phyloP scores from a whole-genome alignment of 2,113 vertebrate genomes.

The Syngnathoides biaculeatus region DNA sequence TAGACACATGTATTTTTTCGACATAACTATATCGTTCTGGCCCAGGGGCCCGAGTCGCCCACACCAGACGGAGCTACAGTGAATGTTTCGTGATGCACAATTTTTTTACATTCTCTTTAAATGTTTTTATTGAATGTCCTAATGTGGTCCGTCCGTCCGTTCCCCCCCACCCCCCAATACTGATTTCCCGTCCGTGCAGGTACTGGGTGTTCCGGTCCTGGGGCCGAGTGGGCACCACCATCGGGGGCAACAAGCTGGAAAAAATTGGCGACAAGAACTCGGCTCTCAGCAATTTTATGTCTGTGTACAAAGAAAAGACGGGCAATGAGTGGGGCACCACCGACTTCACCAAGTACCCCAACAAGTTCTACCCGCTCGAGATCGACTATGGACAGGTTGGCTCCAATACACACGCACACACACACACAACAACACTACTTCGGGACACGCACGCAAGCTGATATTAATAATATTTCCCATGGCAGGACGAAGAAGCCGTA shows the following conservation, averaged over 20 bases:
- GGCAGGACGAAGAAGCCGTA: conserved; percentile 93
- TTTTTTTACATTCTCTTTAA: too few relatives aligned
- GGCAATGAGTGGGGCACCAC: conserved; percentile 88
- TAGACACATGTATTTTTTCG: neutral
- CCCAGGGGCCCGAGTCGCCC: neutral
- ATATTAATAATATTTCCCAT: neutral
- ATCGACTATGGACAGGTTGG: conserved; percentile 97
- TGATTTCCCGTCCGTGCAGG: conserved; percentile 55
- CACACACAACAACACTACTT: too few relatives aligned
- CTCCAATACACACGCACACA: neutral
- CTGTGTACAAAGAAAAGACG: conserved; percentile 93
- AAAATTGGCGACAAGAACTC: conserved; percentile 90
- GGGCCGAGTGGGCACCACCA: conserved; percentile 94
- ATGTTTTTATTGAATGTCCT: neutral
- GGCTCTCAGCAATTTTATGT: conserved; percentile 87
- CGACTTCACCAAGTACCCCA: conserved; percentile 94
- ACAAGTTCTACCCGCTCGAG: conserved; percentile 96
- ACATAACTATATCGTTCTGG: neutral
- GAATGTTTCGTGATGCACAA: too few relatives aligned
- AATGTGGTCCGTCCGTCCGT: neutral
- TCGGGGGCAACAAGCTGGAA: conserved; percentile 94
- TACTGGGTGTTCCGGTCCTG: conserved; percentile 99
- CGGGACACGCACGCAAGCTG: neutral
- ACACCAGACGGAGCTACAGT: neutral
- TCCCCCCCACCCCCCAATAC: too few relatives aligned